Percentiles rank a stretch among this genome's conserved stretches.
Conservation (phyloP, 2,888 invertebrate genomes). For the Candidula unifasciata region DNA sequence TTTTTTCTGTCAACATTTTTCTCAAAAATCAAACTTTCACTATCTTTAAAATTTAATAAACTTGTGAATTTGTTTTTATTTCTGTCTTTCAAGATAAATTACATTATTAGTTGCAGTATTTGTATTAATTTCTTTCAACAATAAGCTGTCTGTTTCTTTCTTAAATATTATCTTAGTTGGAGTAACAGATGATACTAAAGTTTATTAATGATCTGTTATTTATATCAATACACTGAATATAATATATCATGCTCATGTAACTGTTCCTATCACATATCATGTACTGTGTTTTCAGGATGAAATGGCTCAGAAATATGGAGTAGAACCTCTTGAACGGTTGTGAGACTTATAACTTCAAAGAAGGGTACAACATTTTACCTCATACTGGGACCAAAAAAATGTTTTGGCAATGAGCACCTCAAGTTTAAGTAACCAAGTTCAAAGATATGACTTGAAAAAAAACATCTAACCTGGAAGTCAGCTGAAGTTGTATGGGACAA, state of each 20-base stretch:
- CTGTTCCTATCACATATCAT: too few relatives aligned
- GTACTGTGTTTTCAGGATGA: constrained; percentile 52
- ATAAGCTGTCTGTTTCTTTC: background rate
- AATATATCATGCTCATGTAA: too few relatives aligned
- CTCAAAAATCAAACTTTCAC: too few relatives aligned
- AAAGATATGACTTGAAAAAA: background rate
- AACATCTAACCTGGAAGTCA: background rate
- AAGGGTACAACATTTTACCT: too few relatives aligned
- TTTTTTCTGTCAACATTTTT: too few relatives aligned
- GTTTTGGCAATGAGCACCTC: background rate
- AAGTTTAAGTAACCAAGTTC: background rate
- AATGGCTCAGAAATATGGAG: constrained; percentile 56
- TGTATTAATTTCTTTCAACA: too few relatives aligned
- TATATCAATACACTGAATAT: too few relatives aligned
- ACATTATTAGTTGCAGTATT: too few relatives aligned
- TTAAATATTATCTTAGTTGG: background rate
- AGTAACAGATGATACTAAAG: background rate
- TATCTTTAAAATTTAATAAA: too few relatives aligned
- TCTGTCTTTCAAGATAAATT: too few relatives aligned
- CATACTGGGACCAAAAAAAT: background rate
- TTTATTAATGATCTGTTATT: background rate
- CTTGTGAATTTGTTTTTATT: too few relatives aligned
- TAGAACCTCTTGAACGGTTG: constrained; percentile 11
- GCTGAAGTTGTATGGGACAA: too few relatives aligned
- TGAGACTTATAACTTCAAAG: constrained; percentile 7